Percentiles rank a stretch among this genome's conserved stretches.
Conservation (phyloP, 2,113 vertebrate genomes). For the Saccopteryx leptura region DNA sequence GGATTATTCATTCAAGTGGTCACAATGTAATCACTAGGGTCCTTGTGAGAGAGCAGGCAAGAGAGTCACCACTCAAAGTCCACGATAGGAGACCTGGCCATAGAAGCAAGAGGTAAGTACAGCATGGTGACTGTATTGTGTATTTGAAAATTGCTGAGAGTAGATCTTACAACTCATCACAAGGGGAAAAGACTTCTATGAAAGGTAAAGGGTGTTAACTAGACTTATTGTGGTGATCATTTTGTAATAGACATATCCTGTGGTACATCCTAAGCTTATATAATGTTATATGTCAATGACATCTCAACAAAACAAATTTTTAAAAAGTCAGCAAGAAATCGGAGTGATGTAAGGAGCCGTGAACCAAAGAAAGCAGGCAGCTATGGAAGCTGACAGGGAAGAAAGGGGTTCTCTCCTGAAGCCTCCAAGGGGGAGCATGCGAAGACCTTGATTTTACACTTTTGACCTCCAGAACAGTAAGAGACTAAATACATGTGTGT, state of each 20-base stretch:
- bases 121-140: not conserved
- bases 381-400: not conserved
- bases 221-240: not conserved
- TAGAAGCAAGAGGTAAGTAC: not conserved
- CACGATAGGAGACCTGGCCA: not conserved
- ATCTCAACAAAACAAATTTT: not conserved
- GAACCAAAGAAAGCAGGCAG: not conserved
- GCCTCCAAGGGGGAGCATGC: not conserved
- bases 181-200: not conserved
- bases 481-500: slow-evolving; percentile 37
- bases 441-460: slow-evolving; percentile 2
- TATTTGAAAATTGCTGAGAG: not conserved
- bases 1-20: not conserved
- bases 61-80: not conserved
- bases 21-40: not conserved
- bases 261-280: not conserved
- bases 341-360: not conserved
- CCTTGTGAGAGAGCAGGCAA: not conserved
- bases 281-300: not conserved
- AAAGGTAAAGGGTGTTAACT: not conserved
- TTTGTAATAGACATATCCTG: not conserved
- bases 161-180: not conserved
- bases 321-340: not conserved
- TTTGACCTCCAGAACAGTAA: not conserved
- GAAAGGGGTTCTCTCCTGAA: not conserved